Evolutionary conservation across 2,113 vertebrate genomes (phyloP).

Genomic region (Sebastes schlegelii): DNA sequence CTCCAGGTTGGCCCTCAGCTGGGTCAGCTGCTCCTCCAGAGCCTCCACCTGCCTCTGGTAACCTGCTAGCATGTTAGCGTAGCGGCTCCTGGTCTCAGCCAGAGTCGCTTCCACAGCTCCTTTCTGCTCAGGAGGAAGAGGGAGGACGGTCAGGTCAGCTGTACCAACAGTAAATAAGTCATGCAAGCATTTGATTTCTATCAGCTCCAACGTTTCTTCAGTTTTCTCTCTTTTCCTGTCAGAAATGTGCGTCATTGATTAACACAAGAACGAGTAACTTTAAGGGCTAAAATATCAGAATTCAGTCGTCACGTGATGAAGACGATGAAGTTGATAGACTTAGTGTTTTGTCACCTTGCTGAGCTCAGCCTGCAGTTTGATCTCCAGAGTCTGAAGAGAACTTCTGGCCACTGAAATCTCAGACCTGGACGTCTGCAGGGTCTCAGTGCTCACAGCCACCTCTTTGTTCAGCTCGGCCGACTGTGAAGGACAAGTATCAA

Average conservation of each 20-base stretch:
- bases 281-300: no score
- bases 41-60: slow-evolving; percentile 84
- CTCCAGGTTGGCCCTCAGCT: slow-evolving; percentile 83
- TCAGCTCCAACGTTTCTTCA: no score
- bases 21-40: slow-evolving; percentile 85
- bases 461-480: slow-evolving; percentile 84
- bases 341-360: slow-evolving; percentile 82
- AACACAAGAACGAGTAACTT: no score
- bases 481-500: slow-evolving; percentile 63
- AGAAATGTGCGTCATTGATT: no score
- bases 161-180: no score
- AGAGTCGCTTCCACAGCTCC: slow-evolving; percentile 72
- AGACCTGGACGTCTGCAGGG: slow-evolving; percentile 77
- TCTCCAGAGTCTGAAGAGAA: slow-evolving; percentile 86
- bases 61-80: slow-evolving; percentile 68
- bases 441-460: slow-evolving; percentile 79
- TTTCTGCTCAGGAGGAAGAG: slow-evolving; percentile 82
- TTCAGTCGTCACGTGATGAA: no score
- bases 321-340: no score
- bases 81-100: slow-evolving; percentile 85
- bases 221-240: no score
- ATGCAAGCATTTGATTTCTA: no score
- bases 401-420: slow-evolving; percentile 88
- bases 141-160: neutral
- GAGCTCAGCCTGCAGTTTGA: slow-evolving; percentile 85